Conservation (phyloP, 1,140 invertebrate species). For the Drosophila sechellia region DNA sequence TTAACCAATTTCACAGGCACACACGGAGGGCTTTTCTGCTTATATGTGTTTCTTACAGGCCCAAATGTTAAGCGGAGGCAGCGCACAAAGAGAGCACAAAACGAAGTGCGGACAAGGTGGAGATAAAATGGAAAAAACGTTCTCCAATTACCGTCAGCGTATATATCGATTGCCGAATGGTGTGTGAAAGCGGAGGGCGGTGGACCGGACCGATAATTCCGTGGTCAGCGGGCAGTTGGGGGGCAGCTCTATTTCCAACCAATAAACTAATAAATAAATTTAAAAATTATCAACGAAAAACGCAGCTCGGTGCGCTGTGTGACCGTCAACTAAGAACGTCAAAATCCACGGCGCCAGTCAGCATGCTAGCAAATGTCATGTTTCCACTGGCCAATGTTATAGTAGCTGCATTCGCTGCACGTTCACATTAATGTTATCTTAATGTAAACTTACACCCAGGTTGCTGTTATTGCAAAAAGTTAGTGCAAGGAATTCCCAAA, state of each 20-base stretch:
- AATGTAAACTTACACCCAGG: too few relatives aligned
- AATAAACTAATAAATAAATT: constrained; percentile 82
- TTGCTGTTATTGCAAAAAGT: too few relatives aligned
- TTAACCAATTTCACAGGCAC: constrained; percentile 51
- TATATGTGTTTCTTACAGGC: not conserved
- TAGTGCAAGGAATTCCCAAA: too few relatives aligned
- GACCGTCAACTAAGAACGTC: constrained; percentile 31
- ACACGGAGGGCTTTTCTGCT: constrained; percentile 19
- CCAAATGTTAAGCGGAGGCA: constrained; percentile 38
- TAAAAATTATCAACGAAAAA: constrained; percentile 82
- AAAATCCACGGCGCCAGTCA: constrained; percentile 17
- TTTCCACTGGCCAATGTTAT: not conserved
- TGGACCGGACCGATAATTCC: constrained; percentile 15
- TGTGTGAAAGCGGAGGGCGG: constrained; percentile 15
- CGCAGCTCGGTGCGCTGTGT: constrained; percentile 46
- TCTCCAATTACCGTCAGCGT: constrained; percentile 78
- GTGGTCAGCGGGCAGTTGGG: constrained; percentile 19
- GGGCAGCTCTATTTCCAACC: constrained; percentile 54
- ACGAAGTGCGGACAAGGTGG: constrained; percentile 77
- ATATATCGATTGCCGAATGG: constrained; percentile 55
- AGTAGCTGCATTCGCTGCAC: not conserved
- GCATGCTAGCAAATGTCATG: not conserved
- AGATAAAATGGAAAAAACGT: constrained; percentile 83
- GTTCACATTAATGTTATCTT: not conserved
- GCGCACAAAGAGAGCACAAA: constrained; percentile 72